Base-by-base conservation (phyloP, 2,888 invertebrate species). In the Tipula vernalis region DNA sequence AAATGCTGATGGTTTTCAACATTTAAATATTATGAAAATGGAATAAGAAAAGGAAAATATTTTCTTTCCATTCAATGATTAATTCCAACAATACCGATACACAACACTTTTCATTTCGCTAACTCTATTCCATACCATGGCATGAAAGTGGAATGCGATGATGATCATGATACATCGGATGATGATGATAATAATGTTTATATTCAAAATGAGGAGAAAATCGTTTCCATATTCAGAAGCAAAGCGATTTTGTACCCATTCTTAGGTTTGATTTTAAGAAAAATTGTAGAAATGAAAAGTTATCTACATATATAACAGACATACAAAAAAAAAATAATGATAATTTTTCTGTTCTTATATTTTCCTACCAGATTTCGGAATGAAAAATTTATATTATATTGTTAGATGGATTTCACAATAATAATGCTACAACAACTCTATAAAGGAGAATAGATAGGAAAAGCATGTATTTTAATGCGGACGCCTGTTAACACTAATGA, bases 401-500 rank as follows among this genome's bases (percentile, higher is more conserved):
- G 83, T 83, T 83, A 83, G 36, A 83, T 36, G 83, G 36, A 83
- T 83, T 83, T 83, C 36, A 83, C 13, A 36, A 83, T 36, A 83
- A 83, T 36, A 39, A 83, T 57, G 83, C 36, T n/a, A 36, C 36
- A 83, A 83, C 83, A 83, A 83, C 13, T 83, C 2, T 83, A 83
- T 36, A 83, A 5, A 83, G n/a, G 12, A 44, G 10, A 44, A 44
- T 44, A 44, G 44, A 44, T 44, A 83, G 36, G 36, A 57, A 57
- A 57, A 57, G 15, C 51, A 57, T 57, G 51, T 57, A 57, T 57
- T 83, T 36, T 36, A 83, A 83, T 83, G 83, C 83, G 83, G 83
- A 83, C 83, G 83, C 83, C 83, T 83, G 83, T 83, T 83, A 83
- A 83, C 83, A 83, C 83, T 83, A 83, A 83, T 83, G 83, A 83